Percentiles rank a stretch among this genome's conserved stretches.
These are phyloP conservation scores for Shinisaurus crocodilurus DNA, from an alignment of 2,113 vertebrate species.

Conservation along the genomic window DNA sequence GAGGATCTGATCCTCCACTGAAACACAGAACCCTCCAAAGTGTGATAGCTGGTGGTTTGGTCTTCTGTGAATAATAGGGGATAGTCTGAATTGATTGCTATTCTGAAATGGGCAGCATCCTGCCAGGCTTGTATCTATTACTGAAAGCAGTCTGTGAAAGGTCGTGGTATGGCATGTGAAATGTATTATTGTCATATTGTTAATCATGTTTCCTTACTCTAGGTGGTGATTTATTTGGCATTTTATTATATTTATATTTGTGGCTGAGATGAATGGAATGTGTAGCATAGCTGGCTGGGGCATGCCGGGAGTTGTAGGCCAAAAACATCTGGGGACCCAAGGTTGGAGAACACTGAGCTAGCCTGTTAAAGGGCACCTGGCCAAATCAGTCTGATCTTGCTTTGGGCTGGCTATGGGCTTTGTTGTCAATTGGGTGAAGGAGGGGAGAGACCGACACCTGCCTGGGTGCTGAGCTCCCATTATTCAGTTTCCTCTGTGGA, in stretches of 20 bases:
- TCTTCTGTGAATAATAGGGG: not conserved
- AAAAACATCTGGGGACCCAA: no score
- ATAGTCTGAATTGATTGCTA: not conserved
- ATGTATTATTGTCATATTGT: not conserved
- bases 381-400: not conserved
- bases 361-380: not conserved
- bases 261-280: not conserved
- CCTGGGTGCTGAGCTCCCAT: not conserved
- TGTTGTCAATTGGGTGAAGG: not conserved
- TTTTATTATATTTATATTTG: not conserved
- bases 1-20: not conserved
- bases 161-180: not conserved
- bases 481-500: not conserved
- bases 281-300: no score
- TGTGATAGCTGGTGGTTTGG: no score
- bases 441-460: not conserved
- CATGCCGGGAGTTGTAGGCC: no score
- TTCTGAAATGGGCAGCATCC: not conserved
- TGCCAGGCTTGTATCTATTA: not conserved
- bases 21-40: not conserved
- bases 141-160: not conserved
- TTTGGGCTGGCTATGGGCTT: not conserved
- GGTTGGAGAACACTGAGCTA: no score
- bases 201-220: not conserved
- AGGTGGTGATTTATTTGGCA: not conserved